Evolutionary conservation across 1,140 invertebrate genomes (phyloP).

Genomic region (Zaprionus vittiger): DNA sequence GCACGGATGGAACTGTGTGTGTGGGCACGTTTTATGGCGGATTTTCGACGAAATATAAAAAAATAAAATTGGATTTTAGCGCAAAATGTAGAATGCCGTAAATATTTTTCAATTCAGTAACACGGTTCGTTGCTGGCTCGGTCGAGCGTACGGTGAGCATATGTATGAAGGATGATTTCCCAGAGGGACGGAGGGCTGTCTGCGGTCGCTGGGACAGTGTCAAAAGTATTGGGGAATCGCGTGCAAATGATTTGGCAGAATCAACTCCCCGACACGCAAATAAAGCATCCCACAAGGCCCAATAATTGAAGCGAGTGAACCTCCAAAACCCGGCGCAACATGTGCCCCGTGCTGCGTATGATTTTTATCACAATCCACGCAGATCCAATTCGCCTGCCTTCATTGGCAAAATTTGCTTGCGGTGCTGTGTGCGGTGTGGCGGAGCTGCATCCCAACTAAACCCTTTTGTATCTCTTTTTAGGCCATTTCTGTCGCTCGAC

Average conservation of each 20-base stretch:
- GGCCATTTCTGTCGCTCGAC: constrained; percentile 51
- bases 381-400: constrained; percentile 8
- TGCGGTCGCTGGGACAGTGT: constrained; percentile 48
- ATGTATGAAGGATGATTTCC: constrained; percentile 67
- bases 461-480: constrained; percentile 53
- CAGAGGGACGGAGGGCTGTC: constrained; percentile 44
- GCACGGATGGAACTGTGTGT: neutral
- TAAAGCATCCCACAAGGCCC: constrained; percentile 35
- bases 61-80: constrained; percentile 82
- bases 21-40: constrained; percentile 67
- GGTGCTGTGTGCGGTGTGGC: neutral
- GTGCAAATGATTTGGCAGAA: constrained; percentile 77
- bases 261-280: constrained; percentile 66
- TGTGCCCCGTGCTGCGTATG: constrained; percentile 31
- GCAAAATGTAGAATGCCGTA: constrained; percentile 76
- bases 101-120: constrained; percentile 80
- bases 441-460: constrained; percentile 22
- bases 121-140: constrained; percentile 41
- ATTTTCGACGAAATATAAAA: constrained; percentile 74
- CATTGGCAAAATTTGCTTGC: neutral
- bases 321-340: constrained; percentile 45
- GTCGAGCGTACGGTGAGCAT: constrained; percentile 31
- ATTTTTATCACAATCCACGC: constrained; percentile 63
- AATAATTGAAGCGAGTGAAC: constrained; percentile 9
- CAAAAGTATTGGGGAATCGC: constrained; percentile 68